These are phyloP conservation scores for Electrophaes corylata DNA, from an alignment of 2,888 invertebrate species.

Conservation along the genomic window DNA sequence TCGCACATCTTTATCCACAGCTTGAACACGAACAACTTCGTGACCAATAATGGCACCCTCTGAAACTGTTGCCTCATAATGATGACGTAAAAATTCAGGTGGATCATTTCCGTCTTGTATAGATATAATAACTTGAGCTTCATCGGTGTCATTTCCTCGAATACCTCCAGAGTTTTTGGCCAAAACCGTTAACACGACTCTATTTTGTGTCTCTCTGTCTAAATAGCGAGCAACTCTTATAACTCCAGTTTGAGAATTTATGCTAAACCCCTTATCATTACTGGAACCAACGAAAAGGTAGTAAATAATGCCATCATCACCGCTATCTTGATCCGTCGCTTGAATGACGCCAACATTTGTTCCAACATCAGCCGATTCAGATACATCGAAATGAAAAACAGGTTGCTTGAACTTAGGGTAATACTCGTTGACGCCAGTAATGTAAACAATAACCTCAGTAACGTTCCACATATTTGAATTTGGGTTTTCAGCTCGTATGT, in stretches of 20 bases:
- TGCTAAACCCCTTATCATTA: slow-evolving; percentile 94
- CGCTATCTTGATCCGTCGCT: slow-evolving; percentile 95
- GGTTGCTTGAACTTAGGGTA: slow-evolving; percentile 95
- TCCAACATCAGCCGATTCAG: slow-evolving; percentile 94
- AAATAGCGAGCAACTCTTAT: slow-evolving; percentile 92
- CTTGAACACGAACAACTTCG: slow-evolving; percentile 90
- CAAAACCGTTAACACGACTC: slow-evolving; percentile 95
- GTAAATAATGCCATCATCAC: slow-evolving; percentile 94
- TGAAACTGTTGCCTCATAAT: slow-evolving; percentile 91
- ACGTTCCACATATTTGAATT: slow-evolving; percentile 91
- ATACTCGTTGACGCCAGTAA: slow-evolving; percentile 94
- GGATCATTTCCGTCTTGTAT: slow-evolving; percentile 98
- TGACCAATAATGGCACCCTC: slow-evolving; percentile 92
- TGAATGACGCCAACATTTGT: slow-evolving; percentile 93
- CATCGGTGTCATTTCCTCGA: slow-evolving; percentile 96
- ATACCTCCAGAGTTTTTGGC: slow-evolving; percentile 98
- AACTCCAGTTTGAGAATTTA: slow-evolving; percentile 92
- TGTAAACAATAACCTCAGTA: slow-evolving; percentile 88
- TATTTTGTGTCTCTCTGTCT: slow-evolving; percentile 94
- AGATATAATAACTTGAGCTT: slow-evolving; percentile 96
- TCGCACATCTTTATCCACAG: slow-evolving; percentile 95
- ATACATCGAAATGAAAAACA: slow-evolving; percentile 96
- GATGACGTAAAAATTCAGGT: slow-evolving; percentile 92
- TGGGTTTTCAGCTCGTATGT: slow-evolving; percentile 94
- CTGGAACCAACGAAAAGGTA: slow-evolving; percentile 97